Conservation (phyloP, 2,888 invertebrate species). For the Digitonthophagus gazella region DNA sequence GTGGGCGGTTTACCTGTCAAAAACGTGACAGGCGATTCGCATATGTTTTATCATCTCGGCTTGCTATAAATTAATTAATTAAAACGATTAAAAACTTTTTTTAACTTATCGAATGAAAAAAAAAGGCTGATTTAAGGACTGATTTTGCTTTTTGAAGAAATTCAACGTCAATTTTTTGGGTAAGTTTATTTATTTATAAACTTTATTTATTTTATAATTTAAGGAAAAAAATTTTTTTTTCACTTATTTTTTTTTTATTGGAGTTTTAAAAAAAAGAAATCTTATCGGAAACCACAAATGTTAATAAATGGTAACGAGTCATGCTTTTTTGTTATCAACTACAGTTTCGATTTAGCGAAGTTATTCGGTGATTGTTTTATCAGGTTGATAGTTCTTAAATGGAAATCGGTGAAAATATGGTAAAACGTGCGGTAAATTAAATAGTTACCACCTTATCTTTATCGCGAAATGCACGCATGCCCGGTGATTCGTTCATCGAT, state of each 20-base stretch:
- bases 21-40: slow-evolving; percentile 33
- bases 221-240: too few relatives aligned
- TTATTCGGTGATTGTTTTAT: too few relatives aligned
- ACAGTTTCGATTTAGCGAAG: too few relatives aligned
- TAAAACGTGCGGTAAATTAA: too few relatives aligned
- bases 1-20: slow-evolving; percentile 50
- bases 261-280: too few relatives aligned
- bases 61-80: too few relatives aligned
- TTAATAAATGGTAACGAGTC: too few relatives aligned
- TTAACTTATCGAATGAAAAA: background rate
- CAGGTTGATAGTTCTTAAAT: too few relatives aligned
- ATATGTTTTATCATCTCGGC: slow-evolving; percentile 29
- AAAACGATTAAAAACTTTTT: background rate
- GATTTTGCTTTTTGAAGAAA: background rate
- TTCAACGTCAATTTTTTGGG: background rate
- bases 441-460: background rate
- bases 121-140: background rate
- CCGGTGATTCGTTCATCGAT: background rate
- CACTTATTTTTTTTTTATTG: too few relatives aligned
- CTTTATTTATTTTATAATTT: background rate
- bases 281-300: too few relatives aligned
- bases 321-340: too few relatives aligned
- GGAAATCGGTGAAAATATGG: too few relatives aligned
- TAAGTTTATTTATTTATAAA: background rate
- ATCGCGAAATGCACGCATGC: background rate